phyloP scores from a whole-genome alignment of 2,113 vertebrate genomes.

The Eudyptes chrysolophus region DNA sequence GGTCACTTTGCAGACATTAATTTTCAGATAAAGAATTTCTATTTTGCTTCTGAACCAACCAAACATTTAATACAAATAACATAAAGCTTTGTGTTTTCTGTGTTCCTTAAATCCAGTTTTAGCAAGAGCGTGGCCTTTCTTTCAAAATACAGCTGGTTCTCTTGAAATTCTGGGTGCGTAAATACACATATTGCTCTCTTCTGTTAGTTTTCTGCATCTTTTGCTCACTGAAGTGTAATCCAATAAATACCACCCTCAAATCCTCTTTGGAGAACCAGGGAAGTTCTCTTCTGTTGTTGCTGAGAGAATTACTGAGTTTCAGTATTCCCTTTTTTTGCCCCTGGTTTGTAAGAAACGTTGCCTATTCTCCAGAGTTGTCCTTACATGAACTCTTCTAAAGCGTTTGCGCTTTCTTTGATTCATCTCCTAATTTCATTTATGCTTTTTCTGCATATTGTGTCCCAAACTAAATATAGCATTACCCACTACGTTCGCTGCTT shows the following conservation, averaged over 20 bases:
- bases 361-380: background rate
- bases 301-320: background rate
- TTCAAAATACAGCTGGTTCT: background rate
- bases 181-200: background rate
- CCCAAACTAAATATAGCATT: background rate
- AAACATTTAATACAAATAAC: background rate
- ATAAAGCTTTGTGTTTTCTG: background rate
- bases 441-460: background rate
- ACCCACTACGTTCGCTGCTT: background rate
- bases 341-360: background rate
- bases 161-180: background rate
- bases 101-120: background rate
- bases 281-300: background rate
- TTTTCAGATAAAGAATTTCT: constrained; percentile 25
- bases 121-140: background rate
- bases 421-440: background rate
- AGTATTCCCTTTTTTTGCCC: background rate
- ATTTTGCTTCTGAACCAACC: background rate
- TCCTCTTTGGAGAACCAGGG: background rate
- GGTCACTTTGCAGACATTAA: background rate
- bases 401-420: background rate
- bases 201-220: background rate
- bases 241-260: background rate
- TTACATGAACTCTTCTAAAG: background rate
- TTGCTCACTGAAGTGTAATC: background rate